Evolutionary conservation across 2,113 vertebrate genomes (phyloP), one percentile per base, ranked within the genome.

Genomic region (Columba janthina): DNA sequence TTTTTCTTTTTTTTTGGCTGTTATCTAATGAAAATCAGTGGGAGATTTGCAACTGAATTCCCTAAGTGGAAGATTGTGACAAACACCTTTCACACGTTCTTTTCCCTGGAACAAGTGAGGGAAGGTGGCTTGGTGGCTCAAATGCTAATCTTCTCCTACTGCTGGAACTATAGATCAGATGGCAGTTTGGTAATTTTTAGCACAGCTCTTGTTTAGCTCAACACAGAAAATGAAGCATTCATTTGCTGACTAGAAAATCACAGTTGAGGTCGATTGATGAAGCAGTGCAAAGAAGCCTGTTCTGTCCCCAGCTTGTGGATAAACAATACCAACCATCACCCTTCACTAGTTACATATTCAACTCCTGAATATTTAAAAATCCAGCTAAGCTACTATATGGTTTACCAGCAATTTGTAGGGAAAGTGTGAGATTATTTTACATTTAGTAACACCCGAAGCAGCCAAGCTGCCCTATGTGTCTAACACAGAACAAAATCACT

Each of bases 241-340:
- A 97, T 98, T 98, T 98, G 98, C 98, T 97, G 98, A 98, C 97
- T 97, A 94, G 96, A 97, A 98, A 97, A 97, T 97, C 97, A 93
- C 97, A 98, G 97, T 97, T 97, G 98, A 98, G 98, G 98, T 98
- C 98, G 93, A 97, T 96, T 96, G 97, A 96, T 97, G 98, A 98
- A 98, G 98, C 98, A 98, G 97, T 94, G 97, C 98, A 96, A 98
- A 96, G 97, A 98, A 96, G 98, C 97, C 98, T 98, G 98, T 98
- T 98, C 97, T 94, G 84, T 98, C 96, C 97, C 97, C 95, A 96
- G 97, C 96, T 98, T 97, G 77, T 54, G 70, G 89, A 80, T 81
- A 96, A 97, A 95, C 96, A 95, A 91, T 92, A 97, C 96, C 97
- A 97, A 82, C 90, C 93, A 96, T 95, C 97, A 98, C 95, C 97